Base-by-base conservation (phyloP, 2,888 invertebrate species). In the Phalera bucephala region DNA sequence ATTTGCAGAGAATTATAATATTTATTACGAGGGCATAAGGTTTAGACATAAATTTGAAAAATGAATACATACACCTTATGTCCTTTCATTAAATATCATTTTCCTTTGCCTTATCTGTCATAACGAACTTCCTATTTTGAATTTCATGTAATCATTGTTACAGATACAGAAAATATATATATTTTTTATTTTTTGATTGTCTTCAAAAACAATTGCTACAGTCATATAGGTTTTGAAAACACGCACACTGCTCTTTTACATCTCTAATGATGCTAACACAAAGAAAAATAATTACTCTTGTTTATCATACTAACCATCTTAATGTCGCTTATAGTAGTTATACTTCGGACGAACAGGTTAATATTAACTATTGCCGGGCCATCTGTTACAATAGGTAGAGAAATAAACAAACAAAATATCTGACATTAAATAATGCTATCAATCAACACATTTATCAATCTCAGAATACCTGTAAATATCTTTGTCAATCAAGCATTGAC, bases 301-400 rank as follows among this genome's bases (percentile, higher is more conserved):
- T 17, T 17, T 17, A 13, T 28, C 8, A 52, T 84, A 96, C 97
- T 97, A 95, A 98, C 98, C 98, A 98, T 98, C 93, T 97, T 97
- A 91, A 96, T 97, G 94, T 98, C 98, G 94, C 97, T 98, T 92
- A 98, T 98, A 84, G 97, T 97, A 85, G 96, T 96, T 84, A 98
- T 97, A 94, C 96, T 97, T 93, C 98, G 93, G 91, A 98, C 96
- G 94, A 97, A 97, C 92, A 97, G 95, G 95, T 98, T 98, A 91
- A 98, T 96, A 92, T 94, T 95, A 91, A 98, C 98, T 92, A 97
- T 93, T 87, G 98, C 97, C 82, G 98, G 97, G 87, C 97, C 97
- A 94, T 97, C 97, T 96, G 93, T 91, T 80, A 79, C 17, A 14
- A 33, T 15, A 14, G 9, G 13, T 8, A 36, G 30, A 40, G 27